phyloP scores from a whole-genome alignment of 1,140 invertebrate genomes.

The Zelostemma sp. region DNA sequence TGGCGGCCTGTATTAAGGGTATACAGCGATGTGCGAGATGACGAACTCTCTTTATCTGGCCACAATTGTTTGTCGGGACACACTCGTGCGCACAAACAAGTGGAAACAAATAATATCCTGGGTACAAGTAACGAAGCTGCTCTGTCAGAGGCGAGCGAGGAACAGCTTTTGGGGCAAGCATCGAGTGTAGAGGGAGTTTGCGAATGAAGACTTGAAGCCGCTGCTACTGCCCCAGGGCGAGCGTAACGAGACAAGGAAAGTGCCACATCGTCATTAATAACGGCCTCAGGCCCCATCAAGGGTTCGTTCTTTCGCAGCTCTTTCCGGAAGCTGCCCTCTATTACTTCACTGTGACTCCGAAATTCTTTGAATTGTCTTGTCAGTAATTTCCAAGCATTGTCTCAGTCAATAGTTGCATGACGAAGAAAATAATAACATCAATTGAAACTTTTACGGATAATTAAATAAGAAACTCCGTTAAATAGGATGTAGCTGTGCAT shows the following conservation, averaged over 20 bases:
- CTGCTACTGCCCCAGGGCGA: constrained; percentile 55
- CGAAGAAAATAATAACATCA: too few species aligned
- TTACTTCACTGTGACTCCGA: constrained; percentile 16
- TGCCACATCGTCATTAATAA: constrained; percentile 64
- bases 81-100: constrained; percentile 62
- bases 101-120: constrained; percentile 70
- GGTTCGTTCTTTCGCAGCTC: constrained; percentile 27
- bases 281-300: constrained; percentile 58
- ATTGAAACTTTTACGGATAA: too few species aligned
- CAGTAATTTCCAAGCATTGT: neutral
- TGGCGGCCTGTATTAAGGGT: constrained; percentile 30
- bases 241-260: constrained; percentile 64
- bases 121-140: constrained; percentile 49
- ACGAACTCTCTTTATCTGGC: constrained; percentile 31
- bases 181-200: constrained; percentile 20
- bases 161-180: constrained; percentile 13
- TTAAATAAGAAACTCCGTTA: too few species aligned
- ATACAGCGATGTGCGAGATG: constrained; percentile 42
- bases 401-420: neutral
- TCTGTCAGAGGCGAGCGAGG: constrained; percentile 1
- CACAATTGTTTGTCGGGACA: constrained; percentile 61
- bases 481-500: too few species aligned
- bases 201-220: constrained; percentile 15
- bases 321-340: constrained; percentile 32
- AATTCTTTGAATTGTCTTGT: neutral